These are phyloP conservation scores for Mylabris phalerata DNA, from an alignment of 1,140 invertebrate species.

Conservation along the genomic window DNA sequence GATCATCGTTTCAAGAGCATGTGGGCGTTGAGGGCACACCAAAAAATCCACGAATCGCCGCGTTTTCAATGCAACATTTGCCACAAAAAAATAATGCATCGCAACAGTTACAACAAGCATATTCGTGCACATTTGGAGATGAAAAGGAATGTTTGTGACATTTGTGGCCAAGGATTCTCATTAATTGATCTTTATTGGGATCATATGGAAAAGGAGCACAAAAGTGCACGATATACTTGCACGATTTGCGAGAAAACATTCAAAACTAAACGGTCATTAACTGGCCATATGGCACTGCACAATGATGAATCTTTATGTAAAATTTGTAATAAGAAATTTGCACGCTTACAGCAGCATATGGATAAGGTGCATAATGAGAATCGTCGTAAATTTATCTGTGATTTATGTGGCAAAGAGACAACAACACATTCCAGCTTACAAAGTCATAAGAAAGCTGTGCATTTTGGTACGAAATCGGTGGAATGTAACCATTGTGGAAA, in stretches of 20 bases:
- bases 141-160: neutral
- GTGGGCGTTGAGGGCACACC: too few species aligned
- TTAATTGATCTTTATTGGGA: neutral
- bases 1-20: too few species aligned
- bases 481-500: conserved; percentile 60
- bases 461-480: conserved; percentile 64
- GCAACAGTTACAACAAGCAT: neutral
- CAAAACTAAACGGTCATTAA: conserved; percentile 1
- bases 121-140: neutral
- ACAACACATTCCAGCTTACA: conserved; percentile 57
- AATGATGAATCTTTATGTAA: too few species aligned
- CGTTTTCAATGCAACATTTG: too few species aligned
- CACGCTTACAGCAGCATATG: too few species aligned
- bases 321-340: too few species aligned
- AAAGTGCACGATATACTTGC: conserved; percentile 3
- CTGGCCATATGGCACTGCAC: conserved; percentile 9
- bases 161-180: neutral
- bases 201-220: neutral
- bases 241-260: conserved; percentile 18
- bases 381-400: conserved; percentile 39
- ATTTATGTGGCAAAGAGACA: conserved; percentile 73
- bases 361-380: too few species aligned
- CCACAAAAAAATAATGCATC: too few species aligned
- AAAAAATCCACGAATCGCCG: too few species aligned
- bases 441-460: conserved; percentile 55